Base-by-base conservation (phyloP, 2,888 invertebrate species). In the Eulithis testata region DNA sequence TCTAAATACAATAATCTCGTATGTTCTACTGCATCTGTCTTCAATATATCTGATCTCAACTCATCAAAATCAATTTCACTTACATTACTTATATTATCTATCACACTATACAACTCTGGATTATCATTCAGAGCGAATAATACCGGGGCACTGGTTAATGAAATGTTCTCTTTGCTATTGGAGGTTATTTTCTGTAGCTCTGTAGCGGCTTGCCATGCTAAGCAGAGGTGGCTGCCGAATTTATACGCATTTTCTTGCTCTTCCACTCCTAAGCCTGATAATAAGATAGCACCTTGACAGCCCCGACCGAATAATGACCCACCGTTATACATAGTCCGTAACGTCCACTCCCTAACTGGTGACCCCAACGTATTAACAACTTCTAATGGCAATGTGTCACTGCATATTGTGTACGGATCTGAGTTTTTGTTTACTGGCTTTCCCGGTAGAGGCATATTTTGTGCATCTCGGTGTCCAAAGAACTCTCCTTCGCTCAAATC, bases 401-500 rank as follows among this genome's bases (percentile, higher is more conserved):
- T 81, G 63, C 72, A 79, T 64, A 93, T 90, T 31, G 81, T 69
- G 59, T 86, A 91, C 1, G 67, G 61, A 69, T 90, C 87, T 0
- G 37, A 21, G 31, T 59, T 79, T 11, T 77, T 80, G 59, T 82
- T 76, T 0, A 78, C 72, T 0, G 96, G 95, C 83, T 92, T 89
- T 0, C 95, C 94, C 0, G 97, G 96, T 53, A 96, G 77, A 0
- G 96, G 95, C 84, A 96, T 94, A 75, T 97, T 97, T 80, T 96
- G 96, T 66, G 91, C 89, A 77, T 97, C 97, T 68, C 96, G 89
- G 9, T 95, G 94, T 0, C 96, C 96, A 37, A 96, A 94, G 77
- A 97, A 98, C 86, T 97, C 97, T 4, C 97, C 96, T 84, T 97
- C 96, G 55, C 97, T 96, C 69, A 97, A 93, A 85, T 98, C 97